phyloP scores from a whole-genome alignment of 2,797 vertebrate species.

The Sarcoramphus papa region DNA sequence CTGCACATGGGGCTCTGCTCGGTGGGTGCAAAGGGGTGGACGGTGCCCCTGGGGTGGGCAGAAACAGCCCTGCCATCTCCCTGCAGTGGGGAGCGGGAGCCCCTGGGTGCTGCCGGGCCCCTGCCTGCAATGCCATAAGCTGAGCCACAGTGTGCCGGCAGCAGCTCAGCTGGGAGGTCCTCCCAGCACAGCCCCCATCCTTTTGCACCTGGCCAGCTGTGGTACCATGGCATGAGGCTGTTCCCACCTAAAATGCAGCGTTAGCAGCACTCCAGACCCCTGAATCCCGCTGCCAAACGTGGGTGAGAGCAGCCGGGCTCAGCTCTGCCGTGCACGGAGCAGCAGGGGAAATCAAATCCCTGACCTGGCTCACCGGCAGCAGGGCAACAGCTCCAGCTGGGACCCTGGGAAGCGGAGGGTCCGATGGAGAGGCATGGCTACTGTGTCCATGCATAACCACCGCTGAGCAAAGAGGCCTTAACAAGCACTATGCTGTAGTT shows the following conservation, averaged over 20 bases:
- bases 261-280: neutral
- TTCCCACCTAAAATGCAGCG: neutral
- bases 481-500: neutral
- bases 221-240: neutral
- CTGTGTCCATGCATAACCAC: neutral
- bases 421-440: neutral
- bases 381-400: neutral
- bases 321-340: neutral
- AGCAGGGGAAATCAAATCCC: neutral
- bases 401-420: neutral
- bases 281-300: accelerated
- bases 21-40: neutral
- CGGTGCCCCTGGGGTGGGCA: neutral
- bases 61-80: neutral
- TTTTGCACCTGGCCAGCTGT: neutral
- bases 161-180: too few species aligned
- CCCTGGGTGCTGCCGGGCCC: neutral
- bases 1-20: neutral
- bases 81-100: too few species aligned
- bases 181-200: neutral
- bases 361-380: neutral
- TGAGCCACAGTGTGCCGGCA: accelerated
- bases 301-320: neutral
- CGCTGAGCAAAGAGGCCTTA: neutral
- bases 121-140: neutral